Conservation (phyloP, 2,113 vertebrate genomes). For the Ciconia stormi region DNA sequence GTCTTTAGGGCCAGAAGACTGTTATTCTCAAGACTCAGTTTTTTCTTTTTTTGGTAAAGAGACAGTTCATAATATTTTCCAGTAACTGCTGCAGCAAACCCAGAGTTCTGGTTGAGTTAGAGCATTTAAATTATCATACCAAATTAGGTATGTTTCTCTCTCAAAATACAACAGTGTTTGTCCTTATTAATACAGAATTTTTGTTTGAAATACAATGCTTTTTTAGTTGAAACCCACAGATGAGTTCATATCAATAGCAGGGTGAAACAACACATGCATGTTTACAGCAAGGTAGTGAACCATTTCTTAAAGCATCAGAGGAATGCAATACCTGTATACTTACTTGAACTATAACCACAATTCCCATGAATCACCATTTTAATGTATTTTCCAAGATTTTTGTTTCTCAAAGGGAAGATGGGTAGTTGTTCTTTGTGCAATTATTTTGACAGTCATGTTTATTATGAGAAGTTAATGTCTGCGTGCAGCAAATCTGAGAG, state of each 20-base stretch:
- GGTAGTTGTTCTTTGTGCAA: not conserved
- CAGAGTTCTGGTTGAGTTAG: not conserved
- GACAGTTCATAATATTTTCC: constrained; percentile 17
- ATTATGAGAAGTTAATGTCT: not conserved
- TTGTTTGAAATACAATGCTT: not conserved
- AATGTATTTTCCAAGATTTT: not conserved
- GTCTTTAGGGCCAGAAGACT: not conserved
- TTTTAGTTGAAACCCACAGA: not conserved
- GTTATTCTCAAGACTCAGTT: not conserved
- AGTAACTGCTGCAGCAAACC: not conserved
- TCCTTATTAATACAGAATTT: not conserved
- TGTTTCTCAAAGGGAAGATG: not conserved
- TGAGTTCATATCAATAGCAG: not conserved
- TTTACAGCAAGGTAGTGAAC: not conserved
- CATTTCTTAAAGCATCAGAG: not conserved
- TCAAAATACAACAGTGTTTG: not conserved
- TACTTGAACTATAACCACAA: not conserved
- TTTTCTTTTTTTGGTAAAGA: constrained; percentile 42
- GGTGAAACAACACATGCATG: not conserved
- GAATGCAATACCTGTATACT: not conserved
- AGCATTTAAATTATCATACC: not conserved
- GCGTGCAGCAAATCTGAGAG: not conserved
- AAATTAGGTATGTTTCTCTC: constrained; percentile 2
- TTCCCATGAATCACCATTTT: not conserved
- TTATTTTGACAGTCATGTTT: not conserved